Evolutionary conservation across 2,888 invertebrate species (phyloP), one percentile per base, ranked within the genome.

Genomic region (Lymantria monacha): DNA sequence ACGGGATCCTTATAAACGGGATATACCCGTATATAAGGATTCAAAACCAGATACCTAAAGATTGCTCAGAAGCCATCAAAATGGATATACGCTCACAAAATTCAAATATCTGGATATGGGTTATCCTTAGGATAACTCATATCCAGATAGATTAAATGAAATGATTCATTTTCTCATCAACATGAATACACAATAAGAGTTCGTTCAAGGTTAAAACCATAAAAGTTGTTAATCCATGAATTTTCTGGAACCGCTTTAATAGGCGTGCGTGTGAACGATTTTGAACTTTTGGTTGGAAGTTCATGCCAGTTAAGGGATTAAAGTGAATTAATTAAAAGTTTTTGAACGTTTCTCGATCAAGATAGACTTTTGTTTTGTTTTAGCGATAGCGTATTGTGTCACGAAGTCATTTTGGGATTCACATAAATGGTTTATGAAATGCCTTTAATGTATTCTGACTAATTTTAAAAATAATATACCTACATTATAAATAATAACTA

Each of bases 181-280:
- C 22, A 22, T 22, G 22, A 22, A 22, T 22, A 33, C 33, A 33
- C 10, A 33, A 33, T 33, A 33, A 33, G 33, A 10, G 33, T 33
- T 33, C 33, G 33, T 7, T 33, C 33, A 10, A 33, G 33, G 33
- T 67, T 50, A 53, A 62, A 59, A 44, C 49, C 54, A 36, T 44
- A 53, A 63, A 63, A 63, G 50, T 66, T 68, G 50, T 61, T 68
- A 63, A 63, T 64, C 58, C 55, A 52, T 46, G 52, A 61, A 63
- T 67, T 68, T 65, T 65, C 53, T 45, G 51, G 50, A 33, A 53
- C 51, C 55, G 57, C 65, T 68, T 68, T 66, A 55, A 58, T 60
- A 60, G 53, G 55, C 47, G 38, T 44, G 49, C 53, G 62, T 58
- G 52, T 53, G 48, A 52, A 68, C 58, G 54, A 57, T 63, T 66